Evolutionary conservation across 2,797 vertebrate genomes (phyloP).

Genomic region (Cossypha niveicapilla): DNA sequence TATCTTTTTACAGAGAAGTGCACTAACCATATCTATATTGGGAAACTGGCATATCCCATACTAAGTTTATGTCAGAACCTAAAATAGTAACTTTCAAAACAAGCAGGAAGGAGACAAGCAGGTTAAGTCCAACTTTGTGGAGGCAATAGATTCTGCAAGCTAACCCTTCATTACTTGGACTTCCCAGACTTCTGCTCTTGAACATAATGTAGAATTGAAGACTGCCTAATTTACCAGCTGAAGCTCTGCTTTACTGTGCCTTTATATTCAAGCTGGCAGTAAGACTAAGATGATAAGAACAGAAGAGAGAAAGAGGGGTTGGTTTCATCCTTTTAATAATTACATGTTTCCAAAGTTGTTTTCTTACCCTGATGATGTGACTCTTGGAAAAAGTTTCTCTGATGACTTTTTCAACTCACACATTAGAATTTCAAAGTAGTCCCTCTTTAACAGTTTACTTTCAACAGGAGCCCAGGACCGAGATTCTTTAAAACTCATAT

Average conservation of each 20-base stretch:
- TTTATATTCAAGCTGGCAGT: background rate
- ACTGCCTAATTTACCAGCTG: background rate
- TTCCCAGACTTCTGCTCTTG: background rate
- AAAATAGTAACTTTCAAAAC: conserved; percentile 25
- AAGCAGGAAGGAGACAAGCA: conserved; percentile 4
- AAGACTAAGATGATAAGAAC: background rate
- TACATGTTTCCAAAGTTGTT: background rate
- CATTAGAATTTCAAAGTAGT: background rate
- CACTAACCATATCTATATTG: background rate
- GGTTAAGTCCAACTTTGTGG: background rate
- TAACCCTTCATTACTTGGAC: background rate
- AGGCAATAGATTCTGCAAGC: background rate
- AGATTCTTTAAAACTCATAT: background rate
- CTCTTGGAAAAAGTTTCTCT: background rate
- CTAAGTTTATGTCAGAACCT: background rate
- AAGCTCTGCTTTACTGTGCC: background rate
- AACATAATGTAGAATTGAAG: background rate
- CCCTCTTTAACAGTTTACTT: background rate
- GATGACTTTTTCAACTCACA: background rate
- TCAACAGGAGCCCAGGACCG: background rate
- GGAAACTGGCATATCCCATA: background rate
- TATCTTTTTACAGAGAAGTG: background rate
- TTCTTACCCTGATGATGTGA: background rate
- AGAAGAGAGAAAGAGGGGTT: background rate
- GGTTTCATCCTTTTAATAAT: background rate